Base-by-base conservation (phyloP, 2,797 vertebrate genomes). In the Falco columbarius region DNA sequence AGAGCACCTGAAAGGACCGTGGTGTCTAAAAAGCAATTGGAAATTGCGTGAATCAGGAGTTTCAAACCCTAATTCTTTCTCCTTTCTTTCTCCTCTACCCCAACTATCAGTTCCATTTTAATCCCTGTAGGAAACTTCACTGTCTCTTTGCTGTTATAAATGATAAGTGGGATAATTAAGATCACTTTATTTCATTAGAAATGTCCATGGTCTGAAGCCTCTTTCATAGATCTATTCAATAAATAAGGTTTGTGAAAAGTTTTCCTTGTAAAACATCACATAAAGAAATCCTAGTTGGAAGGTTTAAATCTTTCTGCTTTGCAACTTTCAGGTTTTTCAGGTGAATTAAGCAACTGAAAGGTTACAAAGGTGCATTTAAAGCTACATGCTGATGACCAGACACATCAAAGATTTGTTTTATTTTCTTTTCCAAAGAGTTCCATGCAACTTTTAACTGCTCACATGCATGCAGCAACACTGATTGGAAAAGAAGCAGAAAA, bases 111-210 rank as follows among this genome's bases (percentile, higher is more conserved):
- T 59, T 67, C 75, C 32, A 82, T 67, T 86, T 61, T 77, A 54
- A 70, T 46, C 44, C 24, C 56, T 36, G 34, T 11, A 55, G 36
- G 62, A 82, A 90, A 18, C 6, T n/a, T 91, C 21, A 9, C 17
- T 19, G 59, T 58, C 19, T 71, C 86, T 67, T 44, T 59, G 19
- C 23, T 91, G 66, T 65, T 81, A 63, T n/a, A 76, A 94, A 85
- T 84, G 11, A 87, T 46, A 21, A 54, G 22, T 72, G 59, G 14
- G 20, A 66, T 81, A 93, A 93, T 95, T 94, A 91, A 86, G 40
- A 81, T 65, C 75, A 46, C 61, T 72, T 74, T 63, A 22, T 73
- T 92, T 94, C 29, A 76, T 87, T 88, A 90, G 44, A 82, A 32
- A 40, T 30, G 7, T 55, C 52, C 5, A 4, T 56, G 22, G 8